Evolutionary conservation across 2,888 invertebrate genomes (phyloP).

Genomic region (Caenorhabditis sp.): DNA sequence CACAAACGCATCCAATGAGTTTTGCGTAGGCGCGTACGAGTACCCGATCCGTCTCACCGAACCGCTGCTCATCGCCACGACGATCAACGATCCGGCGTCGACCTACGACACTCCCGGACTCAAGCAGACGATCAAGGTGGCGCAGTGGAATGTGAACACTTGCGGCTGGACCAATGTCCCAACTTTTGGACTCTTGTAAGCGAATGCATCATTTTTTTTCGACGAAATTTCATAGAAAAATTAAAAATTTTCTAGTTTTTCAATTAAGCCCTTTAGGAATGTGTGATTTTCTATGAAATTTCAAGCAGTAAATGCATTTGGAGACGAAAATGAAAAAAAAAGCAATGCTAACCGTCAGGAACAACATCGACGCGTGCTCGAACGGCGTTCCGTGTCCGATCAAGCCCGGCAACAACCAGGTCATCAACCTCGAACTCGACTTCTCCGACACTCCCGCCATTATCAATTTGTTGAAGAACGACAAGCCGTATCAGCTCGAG

Average conservation of each 20-base stretch:
- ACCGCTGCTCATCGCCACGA: constrained; percentile 58
- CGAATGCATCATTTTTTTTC: neutral
- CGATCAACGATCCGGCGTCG: constrained; percentile 53
- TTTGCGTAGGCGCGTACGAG: constrained; percentile 45
- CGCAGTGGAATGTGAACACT: constrained; percentile 32
- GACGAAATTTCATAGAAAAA: neutral
- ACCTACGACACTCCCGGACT: constrained; percentile 55
- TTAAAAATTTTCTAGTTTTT: too few relatives aligned
- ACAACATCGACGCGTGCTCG: constrained; percentile 61
- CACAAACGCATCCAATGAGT: too few relatives aligned
- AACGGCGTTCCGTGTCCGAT: constrained; percentile 64
- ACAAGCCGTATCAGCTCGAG: constrained; percentile 63
- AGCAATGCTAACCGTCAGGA: constrained; percentile 8
- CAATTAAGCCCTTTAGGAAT: too few relatives aligned
- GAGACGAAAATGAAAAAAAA: too few relatives aligned
- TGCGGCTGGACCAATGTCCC: constrained; percentile 53
- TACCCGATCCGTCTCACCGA: constrained; percentile 62
- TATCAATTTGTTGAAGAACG: constrained; percentile 63
- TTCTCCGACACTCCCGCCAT: constrained; percentile 58
- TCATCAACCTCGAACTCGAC: constrained; percentile 56
- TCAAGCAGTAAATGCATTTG: too few relatives aligned
- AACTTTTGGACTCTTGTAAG: constrained; percentile 59
- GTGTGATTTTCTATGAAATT: too few relatives aligned
- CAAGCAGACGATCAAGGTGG: constrained; percentile 56
- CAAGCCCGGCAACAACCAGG: constrained; percentile 51